Base-by-base conservation (phyloP, 2,113 vertebrate genomes). In the Melanerpes formicivorus region DNA sequence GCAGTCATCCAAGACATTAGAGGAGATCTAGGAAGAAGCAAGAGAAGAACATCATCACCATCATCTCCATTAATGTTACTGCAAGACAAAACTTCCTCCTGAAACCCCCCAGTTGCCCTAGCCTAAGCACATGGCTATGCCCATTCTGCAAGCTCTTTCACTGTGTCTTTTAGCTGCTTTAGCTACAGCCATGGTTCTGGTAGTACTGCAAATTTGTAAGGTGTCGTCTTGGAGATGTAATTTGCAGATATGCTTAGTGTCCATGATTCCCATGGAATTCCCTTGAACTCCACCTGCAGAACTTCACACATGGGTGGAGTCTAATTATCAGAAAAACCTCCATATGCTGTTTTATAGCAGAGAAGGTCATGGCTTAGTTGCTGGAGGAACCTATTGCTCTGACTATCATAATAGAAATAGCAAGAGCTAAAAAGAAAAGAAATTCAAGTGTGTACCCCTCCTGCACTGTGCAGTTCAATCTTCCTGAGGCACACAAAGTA, bases 271-370 rank as follows among this genome's bases (percentile, higher is more conserved):
- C 32, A 29, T 19, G 83, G 82, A 70, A 79, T 93, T 95, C 82
- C 66, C 40, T 65, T 42, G 73, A 82, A 92, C 74, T 92, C 74
- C 62, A 88, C 77, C 60, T 69, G 77, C 63, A 86, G 77, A 71
- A 93, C 88, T 95, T 94, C 77, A 79, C 66, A 84, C 50, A 10
- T 59, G 6, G 78, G 59, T 79, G 44, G 86, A 94, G 70, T 52
- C 84, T 94, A 78, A 90, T 92, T 92, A 92, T 88, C 85, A 86
- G 82, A 83, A 58, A 67, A 67, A 90, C 48, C 73, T 89, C 82
- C 59, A 62, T 82, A 48, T 3, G 18, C 42, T 85, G 64, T 77
- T 92, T 76, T 32, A 71, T 58, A 78, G 70, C 62, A 26, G 87
- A 63, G 82, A 81, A 95, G 93, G 83, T 93, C 74, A 60, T n/a